A percentile compares a stretch with the other conserved stretches of the same genome.
Conservation (phyloP, 2,888 invertebrate species). For the Epirrhoe alternata region DNA sequence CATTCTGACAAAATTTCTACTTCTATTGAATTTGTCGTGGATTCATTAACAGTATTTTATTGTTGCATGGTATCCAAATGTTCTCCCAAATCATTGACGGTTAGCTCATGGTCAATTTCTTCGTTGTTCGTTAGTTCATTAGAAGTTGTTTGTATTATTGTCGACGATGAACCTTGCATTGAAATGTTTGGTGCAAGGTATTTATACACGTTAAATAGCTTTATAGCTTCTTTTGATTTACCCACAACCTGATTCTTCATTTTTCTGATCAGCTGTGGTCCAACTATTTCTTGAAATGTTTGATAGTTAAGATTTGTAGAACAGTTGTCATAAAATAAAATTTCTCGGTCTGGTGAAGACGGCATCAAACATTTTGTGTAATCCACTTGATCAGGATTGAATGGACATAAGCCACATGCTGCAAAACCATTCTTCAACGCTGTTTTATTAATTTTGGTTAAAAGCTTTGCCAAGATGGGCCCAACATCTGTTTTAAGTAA, state of each 20-base stretch:
- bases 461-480: slow-evolving; percentile 31
- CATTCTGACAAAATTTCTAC: too few species aligned
- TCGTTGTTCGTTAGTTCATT: too few species aligned
- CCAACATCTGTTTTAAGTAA: slow-evolving; percentile 21
- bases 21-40: too few species aligned
- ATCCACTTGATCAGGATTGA: slow-evolving; percentile 38
- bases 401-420: slow-evolving; percentile 35
- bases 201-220: background rate
- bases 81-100: too few species aligned
- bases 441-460: slow-evolving; percentile 35
- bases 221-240: slow-evolving; percentile 4
- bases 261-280: background rate
- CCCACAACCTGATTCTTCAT: slow-evolving; percentile 4
- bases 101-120: too few species aligned
- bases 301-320: slow-evolving; percentile 25
- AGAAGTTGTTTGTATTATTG: too few species aligned
- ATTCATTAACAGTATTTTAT: too few species aligned
- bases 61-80: too few species aligned
- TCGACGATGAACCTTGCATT: too few species aligned
- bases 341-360: background rate
- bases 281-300: slow-evolving; percentile 10
- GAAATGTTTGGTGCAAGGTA: background rate
- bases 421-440: slow-evolving; percentile 3
- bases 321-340: slow-evolving; percentile 20
- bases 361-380: slow-evolving; percentile 38